These are phyloP conservation scores for Macrostomum cliftonense DNA, from an alignment of 2,888 invertebrate species.

Conservation along the genomic window DNA sequence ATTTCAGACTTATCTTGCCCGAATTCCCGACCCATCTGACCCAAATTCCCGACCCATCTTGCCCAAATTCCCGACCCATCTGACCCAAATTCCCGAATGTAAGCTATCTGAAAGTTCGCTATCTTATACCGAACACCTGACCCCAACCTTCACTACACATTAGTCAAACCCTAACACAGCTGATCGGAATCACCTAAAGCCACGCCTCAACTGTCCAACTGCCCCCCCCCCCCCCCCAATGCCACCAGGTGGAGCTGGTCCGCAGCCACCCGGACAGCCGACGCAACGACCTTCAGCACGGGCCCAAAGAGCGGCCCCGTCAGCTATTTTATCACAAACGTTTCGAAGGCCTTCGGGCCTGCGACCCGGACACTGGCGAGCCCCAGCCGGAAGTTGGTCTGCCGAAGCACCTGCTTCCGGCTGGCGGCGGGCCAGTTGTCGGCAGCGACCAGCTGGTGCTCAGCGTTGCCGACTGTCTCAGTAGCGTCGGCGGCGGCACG, in stretches of 20 bases:
- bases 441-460: conserved; percentile 43
- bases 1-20: no score
- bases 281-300: conserved; percentile 70
- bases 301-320: conserved; percentile 45
- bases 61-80: no score
- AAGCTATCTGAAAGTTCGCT: no score
- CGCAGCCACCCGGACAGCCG: conserved; percentile 68
- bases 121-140: no score
- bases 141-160: no score
- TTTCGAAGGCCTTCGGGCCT: conserved; percentile 59
- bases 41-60: no score
- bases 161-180: no score
- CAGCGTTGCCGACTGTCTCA: conserved; percentile 58
- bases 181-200: no score
- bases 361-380: conserved; percentile 55
- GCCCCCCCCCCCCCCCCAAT: not conserved
- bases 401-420: conserved; percentile 45
- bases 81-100: no score
- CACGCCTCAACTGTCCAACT: no score
- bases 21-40: no score
- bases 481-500: conserved; percentile 4
- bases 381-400: conserved; percentile 65
- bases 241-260: conserved; percentile 44
- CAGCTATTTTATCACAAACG: conserved; percentile 46
- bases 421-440: conserved; percentile 15